Conservation (phyloP, 92 coral and sea anemone genomes). For the Palythoa heliodiscus region DNA sequence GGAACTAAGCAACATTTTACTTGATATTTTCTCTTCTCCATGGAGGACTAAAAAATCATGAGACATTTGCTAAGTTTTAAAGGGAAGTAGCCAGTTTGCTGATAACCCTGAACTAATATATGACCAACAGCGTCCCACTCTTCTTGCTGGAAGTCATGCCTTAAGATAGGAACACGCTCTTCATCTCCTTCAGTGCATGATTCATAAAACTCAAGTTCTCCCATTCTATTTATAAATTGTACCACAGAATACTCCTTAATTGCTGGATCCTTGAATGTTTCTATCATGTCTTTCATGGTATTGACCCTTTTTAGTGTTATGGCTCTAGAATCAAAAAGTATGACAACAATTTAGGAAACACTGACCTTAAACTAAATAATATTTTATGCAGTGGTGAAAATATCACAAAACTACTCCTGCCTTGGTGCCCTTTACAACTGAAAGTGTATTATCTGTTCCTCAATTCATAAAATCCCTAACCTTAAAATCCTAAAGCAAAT, state of each 20-base stretch:
- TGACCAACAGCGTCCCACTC: conserved; percentile 12
- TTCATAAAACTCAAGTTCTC: conserved; percentile 17
- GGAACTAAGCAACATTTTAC: conserved; percentile 43
- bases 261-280: conserved; percentile 16
- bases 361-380: conserved; percentile 9
- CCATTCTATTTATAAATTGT: conserved; percentile 13
- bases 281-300: conserved; percentile 22
- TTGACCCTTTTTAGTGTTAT: conserved; percentile 3
- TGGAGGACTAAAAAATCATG: conserved; percentile 24
- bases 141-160: conserved; percentile 25
- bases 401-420: conserved; percentile 5
- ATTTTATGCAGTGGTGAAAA: conserved; percentile 1
- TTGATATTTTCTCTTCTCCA: conserved; percentile 21
- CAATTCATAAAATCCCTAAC: neutral
- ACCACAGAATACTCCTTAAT: neutral
- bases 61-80: conserved; percentile 25
- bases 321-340: conserved; percentile 13
- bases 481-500: neutral
- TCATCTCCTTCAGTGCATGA: conserved; percentile 13
- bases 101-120: conserved; percentile 22
- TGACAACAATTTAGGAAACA: neutral
- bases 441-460: neutral
- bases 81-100: conserved; percentile 22
- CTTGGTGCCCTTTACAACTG: neutral
- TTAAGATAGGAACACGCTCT: conserved; percentile 13